Conservation (phyloP, 1,140 invertebrate species). For the Hycleus phaleratus region DNA sequence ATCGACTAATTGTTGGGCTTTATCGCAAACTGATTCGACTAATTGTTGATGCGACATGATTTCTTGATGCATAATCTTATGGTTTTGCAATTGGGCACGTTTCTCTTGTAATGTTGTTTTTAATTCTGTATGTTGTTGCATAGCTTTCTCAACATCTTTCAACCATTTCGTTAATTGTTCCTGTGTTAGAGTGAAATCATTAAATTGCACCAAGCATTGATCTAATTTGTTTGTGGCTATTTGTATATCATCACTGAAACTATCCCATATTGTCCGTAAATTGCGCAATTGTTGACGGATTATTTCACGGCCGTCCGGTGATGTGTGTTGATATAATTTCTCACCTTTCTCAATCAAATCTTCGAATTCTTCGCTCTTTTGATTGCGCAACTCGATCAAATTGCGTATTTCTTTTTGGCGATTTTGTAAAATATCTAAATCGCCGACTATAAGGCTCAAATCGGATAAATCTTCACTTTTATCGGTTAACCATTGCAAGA, state of each 20-base stretch:
- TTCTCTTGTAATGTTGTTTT: conserved; percentile 91
- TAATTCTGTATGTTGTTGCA: conserved; percentile 84
- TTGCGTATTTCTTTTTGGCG: conserved; percentile 76
- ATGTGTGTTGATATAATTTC: conserved; percentile 85
- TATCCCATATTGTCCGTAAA: conserved; percentile 79
- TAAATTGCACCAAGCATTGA: conserved; percentile 80
- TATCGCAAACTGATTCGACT: conserved; percentile 85
- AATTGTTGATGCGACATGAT: conserved; percentile 85
- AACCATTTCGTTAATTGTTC: conserved; percentile 91
- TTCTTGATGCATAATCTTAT: conserved; percentile 91
- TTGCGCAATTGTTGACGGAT: conserved; percentile 82
- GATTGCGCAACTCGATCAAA: conserved; percentile 70
- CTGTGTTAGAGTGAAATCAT: conserved; percentile 79
- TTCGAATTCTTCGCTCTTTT: conserved; percentile 77
- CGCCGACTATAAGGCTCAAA: conserved; percentile 78
- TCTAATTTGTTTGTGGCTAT: conserved; percentile 72
- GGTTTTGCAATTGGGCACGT: conserved; percentile 86
- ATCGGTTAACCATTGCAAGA: conserved; percentile 65
- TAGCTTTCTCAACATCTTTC: conserved; percentile 80
- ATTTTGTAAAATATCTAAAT: conserved; percentile 75
- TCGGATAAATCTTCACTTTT: conserved; percentile 66
- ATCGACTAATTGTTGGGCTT: conserved; percentile 81
- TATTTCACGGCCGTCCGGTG: conserved; percentile 85
- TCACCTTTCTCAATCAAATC: conserved; percentile 82
- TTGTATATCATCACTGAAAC: conserved; percentile 75